Conservation (phyloP, 2,113 vertebrate species). For the Vulpes ferrilata region DNA sequence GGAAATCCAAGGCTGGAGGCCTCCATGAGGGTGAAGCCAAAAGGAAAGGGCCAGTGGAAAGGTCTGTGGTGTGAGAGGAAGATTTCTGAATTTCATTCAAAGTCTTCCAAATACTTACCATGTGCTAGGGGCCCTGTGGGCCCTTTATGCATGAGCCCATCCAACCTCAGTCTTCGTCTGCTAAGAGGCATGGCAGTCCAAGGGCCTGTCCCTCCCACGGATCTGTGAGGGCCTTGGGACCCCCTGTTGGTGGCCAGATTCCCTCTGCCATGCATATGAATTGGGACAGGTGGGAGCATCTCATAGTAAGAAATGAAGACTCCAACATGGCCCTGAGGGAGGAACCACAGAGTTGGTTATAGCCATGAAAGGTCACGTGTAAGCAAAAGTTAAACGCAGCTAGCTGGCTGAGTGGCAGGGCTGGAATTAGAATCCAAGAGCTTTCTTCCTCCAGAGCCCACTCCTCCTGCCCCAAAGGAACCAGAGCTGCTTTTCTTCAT, state of each 20-base stretch:
- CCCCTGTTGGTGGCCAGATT: not conserved
- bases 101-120: not conserved
- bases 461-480: not conserved
- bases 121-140: accelerated
- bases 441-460: not conserved
- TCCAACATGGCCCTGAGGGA: not conserved
- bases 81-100: not conserved
- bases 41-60: not conserved
- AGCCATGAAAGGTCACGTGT: not conserved
- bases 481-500: not conserved
- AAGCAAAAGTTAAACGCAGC: not conserved
- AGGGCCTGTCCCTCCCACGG: not conserved
- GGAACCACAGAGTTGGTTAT: not conserved
- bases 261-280: not conserved
- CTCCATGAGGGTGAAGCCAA: not conserved
- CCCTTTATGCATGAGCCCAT: not conserved
- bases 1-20: not conserved
- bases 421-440: not conserved
- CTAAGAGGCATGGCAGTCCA: not conserved
- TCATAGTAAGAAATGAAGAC: not conserved
- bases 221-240: not conserved
- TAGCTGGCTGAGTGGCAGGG: not conserved
- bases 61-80: not conserved
- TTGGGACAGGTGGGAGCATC: not conserved
- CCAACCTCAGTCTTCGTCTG: not conserved